Base-by-base conservation (phyloP, 2,797 vertebrate genomes). In the Megaceryle alcyon region DNA sequence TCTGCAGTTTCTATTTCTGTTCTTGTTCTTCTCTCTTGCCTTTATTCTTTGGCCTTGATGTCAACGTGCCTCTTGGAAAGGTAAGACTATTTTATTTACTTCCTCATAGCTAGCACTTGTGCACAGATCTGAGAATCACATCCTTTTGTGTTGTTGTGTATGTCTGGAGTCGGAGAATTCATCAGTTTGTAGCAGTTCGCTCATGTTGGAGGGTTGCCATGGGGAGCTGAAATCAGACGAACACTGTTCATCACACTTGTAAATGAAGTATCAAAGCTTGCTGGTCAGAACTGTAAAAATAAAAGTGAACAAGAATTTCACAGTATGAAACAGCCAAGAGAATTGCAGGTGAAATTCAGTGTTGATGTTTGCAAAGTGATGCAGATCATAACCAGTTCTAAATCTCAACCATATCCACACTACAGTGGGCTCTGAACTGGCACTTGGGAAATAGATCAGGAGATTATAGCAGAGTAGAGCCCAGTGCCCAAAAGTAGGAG, bases 41-140 rank as follows among this genome's bases (percentile, higher is more conserved):
- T 99, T 99, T 98, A 99, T 99, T 98, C 99, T 99, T 98, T 99
- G 99, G 99, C 99, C 99, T 99, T 99, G 99, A 99, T 98, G 99
- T 99, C 98, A 98, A 95, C 98, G 98, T 98, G 98, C 98, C 98
- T 98, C 98, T 98, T 98, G 97, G 97, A 94, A 97, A 99, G 99
- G 99, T 99, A 98, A 98, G 98, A 94, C 70, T 86, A 79, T 66
- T 93, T 92, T 66, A 76, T 96, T 97, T 95, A 88, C 96, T 90
- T 93, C 76, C 65, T 90, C 44, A 82, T 87, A 88, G 61, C 56
- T 92, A 90, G 46, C 61, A 21, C 72, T 82, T 88, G 61, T 65
- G 54, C 68, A 51, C 31, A 83, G 66, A 90, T 53, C 2, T 39
- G 66, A 82, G 68, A 48, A 78, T 70, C 46, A 31, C 82, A 69